phyloP scores from a whole-genome alignment of 2,113 vertebrate genomes.

The Plectropomus leopardus region DNA sequence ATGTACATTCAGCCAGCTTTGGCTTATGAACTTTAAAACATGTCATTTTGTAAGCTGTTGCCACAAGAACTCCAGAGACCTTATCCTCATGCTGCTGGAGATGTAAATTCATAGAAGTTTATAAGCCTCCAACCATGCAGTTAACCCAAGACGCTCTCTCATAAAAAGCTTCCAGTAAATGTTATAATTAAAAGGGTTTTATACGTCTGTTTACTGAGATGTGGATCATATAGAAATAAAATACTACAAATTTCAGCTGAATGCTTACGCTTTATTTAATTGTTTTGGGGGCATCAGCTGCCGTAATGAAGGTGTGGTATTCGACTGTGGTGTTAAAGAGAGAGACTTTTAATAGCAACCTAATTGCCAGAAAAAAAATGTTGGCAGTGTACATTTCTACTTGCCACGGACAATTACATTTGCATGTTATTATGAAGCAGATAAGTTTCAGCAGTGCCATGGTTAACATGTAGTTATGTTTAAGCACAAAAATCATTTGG shows the following conservation, averaged over 20 bases:
- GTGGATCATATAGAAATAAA: not conserved
- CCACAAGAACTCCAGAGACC: not conserved
- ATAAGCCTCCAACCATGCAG: not conserved
- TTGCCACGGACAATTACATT: too few species aligned
- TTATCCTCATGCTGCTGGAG: constrained; percentile 9
- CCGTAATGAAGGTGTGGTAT: not conserved
- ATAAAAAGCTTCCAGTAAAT: not conserved
- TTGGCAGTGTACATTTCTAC: too few species aligned
- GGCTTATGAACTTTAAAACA: constrained; percentile 12
- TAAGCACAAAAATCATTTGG: too few species aligned
- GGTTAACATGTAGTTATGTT: too few species aligned
- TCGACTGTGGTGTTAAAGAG: too few species aligned
- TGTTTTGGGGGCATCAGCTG: not conserved
- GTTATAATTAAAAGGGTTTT: constrained; percentile 1
- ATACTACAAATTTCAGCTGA: not conserved
- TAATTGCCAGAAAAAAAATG: too few species aligned
- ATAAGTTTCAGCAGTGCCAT: too few species aligned
- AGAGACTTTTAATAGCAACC: not conserved
- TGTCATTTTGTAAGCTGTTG: constrained; percentile 27
- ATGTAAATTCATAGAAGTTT: not conserved
- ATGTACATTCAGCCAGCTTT: not conserved
- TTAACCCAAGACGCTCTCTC: not conserved
- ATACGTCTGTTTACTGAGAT: not conserved
- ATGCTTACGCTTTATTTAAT: not conserved
- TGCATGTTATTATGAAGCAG: too few species aligned